Conservation (phyloP, 2,888 invertebrate genomes). For the Mythimna vitellina region DNA sequence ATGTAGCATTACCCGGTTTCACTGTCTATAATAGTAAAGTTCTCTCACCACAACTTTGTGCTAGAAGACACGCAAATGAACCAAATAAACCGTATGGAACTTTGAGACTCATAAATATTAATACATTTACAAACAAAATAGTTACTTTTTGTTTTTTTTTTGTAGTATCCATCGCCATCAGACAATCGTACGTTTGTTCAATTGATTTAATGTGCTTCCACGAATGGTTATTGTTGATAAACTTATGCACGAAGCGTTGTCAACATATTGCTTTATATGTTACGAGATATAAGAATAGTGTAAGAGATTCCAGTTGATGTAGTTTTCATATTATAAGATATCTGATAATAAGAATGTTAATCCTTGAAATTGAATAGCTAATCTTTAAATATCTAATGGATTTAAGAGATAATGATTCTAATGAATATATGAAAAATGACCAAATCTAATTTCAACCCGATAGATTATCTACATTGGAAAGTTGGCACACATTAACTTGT, state of each 20-base stretch:
- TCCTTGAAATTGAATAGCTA: constrained; percentile 35
- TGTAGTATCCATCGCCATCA: constrained; percentile 49
- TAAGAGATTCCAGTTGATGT: constrained; percentile 52
- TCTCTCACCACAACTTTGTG: neutral
- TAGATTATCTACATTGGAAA: constrained; percentile 29
- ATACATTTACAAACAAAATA: constrained; percentile 1
- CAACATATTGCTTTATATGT: constrained; percentile 65
- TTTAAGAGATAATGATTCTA: constrained; percentile 26
- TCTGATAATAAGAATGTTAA: constrained; percentile 51
- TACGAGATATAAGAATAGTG: constrained; percentile 49
- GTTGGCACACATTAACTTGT: constrained; percentile 25
- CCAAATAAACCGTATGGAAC: neutral
- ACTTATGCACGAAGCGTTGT: constrained; percentile 72
- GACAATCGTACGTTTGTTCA: constrained; percentile 70
- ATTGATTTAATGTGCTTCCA: constrained; percentile 85
- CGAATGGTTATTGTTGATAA: constrained; percentile 75
- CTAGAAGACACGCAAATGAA: neutral
- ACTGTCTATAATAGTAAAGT: neutral
- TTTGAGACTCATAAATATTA: constrained; percentile 3
- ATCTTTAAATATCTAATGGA: constrained; percentile 37
- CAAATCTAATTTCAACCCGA: constrained; percentile 49
- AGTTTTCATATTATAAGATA: constrained; percentile 52
- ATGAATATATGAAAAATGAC: constrained; percentile 46
- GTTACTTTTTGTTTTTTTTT: constrained; percentile 1
- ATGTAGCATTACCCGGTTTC: neutral